A percentile compares a stretch with the other conserved stretches of the same genome.
Conservation (phyloP, 2,113 vertebrate genomes). For the Patagioenas fasciata region DNA sequence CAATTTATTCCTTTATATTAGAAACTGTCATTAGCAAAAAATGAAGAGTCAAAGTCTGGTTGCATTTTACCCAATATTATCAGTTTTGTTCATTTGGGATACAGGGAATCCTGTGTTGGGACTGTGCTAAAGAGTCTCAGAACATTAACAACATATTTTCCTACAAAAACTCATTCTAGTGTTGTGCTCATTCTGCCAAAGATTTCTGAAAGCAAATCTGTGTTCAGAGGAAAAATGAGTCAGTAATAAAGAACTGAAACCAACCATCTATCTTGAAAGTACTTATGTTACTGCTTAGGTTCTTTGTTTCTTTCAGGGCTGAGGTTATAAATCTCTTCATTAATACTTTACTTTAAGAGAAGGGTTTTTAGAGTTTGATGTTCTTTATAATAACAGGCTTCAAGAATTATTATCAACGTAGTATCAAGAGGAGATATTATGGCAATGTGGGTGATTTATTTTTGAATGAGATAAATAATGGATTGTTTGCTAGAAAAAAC, state of each 20-base stretch:
- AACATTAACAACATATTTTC: neutral
- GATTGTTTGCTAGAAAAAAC: neutral
- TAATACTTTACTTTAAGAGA: constrained; percentile 2
- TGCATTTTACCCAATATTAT: neutral
- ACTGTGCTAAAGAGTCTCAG: neutral
- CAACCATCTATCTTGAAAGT: neutral
- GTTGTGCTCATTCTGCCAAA: neutral
- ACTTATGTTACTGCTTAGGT: neutral
- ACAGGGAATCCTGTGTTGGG: neutral
- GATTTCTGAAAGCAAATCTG: constrained; percentile 17
- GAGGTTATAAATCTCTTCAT: constrained; percentile 14
- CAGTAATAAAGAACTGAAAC: neutral
- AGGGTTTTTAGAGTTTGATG: neutral
- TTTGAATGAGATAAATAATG: neutral
- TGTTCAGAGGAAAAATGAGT: neutral
- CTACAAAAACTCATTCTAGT: neutral
- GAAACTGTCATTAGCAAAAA: constrained; percentile 59
- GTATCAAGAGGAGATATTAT: neutral
- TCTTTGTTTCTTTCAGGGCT: neutral
- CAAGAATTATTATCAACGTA: neutral
- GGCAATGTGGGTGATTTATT: neutral
- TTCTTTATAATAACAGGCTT: neutral
- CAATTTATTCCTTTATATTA: constrained; percentile 16
- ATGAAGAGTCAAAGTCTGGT: neutral
- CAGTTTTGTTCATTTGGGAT: neutral